Evolutionary conservation across 2,888 invertebrate genomes (phyloP), one percentile per base, ranked within the genome.

Genomic region (Dascillus cervinus): DNA sequence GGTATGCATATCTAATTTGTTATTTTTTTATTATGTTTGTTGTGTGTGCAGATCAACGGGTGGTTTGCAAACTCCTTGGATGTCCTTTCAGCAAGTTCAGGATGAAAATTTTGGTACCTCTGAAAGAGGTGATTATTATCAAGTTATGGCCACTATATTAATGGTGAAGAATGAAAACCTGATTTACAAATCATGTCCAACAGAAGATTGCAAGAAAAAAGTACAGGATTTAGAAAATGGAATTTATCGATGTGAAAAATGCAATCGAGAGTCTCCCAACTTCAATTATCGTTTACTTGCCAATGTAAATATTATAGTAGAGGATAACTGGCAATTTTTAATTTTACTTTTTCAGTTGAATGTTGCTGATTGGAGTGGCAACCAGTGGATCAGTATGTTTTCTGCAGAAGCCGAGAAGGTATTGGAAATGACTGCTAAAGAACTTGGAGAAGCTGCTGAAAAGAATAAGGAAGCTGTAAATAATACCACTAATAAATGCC

Each of bases 201-300:
- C 76, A 27, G 77, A 82, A 1, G 79, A 79, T 29, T 99, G 98
- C 65, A 94, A 95, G 60, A 98, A 98, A 65, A 99, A 98, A 65
- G 71, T 96, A 0, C 69, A 90, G 4, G 94, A 96, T 61, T 77
- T 83, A 53, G 82, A 82, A 42, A 90, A 90, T 53, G 90, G 89
- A 0, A 72, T 81, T 56, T 97, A 79, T 65, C 73, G 91, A 29
- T 99, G 98, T 64, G 97, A 97, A 62, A 97, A 97, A 64, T 98
- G 98, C 61, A 78, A 82, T 53, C 71, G 77, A 31, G 88, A 89
- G 44, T 87, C 74, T 58, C 79, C 84, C 1, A 82, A 82, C 47
- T 96, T 80, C 62, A 89, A 88, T 55, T 90, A 89, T 66, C 75
- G 95, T 22, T 67, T 94, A 43, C 68, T 97, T 30, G 62, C 88